Percentiles rank a stretch among this genome's conserved stretches.
These are phyloP conservation scores for Chrysopa pallens DNA, from an alignment of 1,140 invertebrate genomes.

Conservation along the genomic window DNA sequence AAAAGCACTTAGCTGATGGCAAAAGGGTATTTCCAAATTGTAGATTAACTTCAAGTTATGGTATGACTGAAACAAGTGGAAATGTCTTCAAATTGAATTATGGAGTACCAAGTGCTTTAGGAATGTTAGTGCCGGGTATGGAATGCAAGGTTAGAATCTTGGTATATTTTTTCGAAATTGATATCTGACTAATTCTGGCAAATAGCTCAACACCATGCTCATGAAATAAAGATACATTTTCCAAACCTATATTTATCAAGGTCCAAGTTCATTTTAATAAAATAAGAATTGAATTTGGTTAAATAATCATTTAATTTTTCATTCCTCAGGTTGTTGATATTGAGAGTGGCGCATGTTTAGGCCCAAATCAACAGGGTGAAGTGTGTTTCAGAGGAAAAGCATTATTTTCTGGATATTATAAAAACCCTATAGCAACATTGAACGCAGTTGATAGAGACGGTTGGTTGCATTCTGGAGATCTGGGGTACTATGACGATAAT, in stretches of 20 bases:
- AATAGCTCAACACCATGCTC: too few species aligned
- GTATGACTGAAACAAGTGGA: constrained; percentile 23
- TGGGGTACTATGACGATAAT: constrained; percentile 45
- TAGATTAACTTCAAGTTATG: constrained; percentile 20
- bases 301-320: too few species aligned
- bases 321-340: constrained; percentile 40
- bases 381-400: constrained; percentile 43
- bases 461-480: constrained; percentile 48
- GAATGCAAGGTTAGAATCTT: constrained; percentile 18
- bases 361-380: constrained; percentile 41
- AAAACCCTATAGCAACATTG: constrained; percentile 35
- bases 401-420: constrained; percentile 36
- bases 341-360: constrained; percentile 36
- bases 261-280: too few species aligned
- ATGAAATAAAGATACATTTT: too few species aligned
- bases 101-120: constrained; percentile 18
- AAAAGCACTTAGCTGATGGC: constrained; percentile 12
- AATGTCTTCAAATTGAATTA: constrained; percentile 3
- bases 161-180: too few species aligned
- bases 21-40: constrained; percentile 19
- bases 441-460: constrained; percentile 38
- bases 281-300: too few species aligned
- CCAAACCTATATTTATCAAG: too few species aligned
- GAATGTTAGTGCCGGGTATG: constrained; percentile 17
- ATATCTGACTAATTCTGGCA: too few species aligned